A percentile compares a stretch with the other conserved stretches of the same genome.
phyloP scores from a whole-genome alignment of 2,888 invertebrate species.

The Yponomeuta cagnagella region DNA sequence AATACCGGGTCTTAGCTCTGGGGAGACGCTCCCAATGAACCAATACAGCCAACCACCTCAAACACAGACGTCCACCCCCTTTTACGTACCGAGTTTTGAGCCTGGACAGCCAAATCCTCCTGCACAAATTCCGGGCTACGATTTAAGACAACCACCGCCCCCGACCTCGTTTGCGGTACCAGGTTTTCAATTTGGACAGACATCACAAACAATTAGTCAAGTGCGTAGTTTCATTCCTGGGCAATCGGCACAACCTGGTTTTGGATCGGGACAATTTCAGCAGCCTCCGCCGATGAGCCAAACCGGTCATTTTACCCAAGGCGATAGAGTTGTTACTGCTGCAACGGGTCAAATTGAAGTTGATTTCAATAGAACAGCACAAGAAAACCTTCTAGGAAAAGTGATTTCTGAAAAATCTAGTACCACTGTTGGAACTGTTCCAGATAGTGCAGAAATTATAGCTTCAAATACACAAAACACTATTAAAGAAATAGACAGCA shows the following conservation, averaged over 20 bases:
- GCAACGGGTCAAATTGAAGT: background rate
- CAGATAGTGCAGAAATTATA: background rate
- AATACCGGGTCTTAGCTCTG: constrained; percentile 80
- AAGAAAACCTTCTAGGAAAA: background rate
- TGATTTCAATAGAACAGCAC: background rate
- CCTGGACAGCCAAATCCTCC: background rate
- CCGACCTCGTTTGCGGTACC: background rate
- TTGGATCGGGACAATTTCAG: background rate
- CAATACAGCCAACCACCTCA: background rate
- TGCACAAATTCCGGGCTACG: background rate
- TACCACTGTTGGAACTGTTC: background rate
- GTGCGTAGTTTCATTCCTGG: background rate
- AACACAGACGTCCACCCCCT: background rate
- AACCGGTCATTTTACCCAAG: background rate
- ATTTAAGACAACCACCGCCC: background rate
- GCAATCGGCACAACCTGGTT: background rate
- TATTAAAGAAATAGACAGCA: background rate
- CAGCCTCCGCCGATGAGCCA: background rate
- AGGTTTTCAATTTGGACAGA: background rate
- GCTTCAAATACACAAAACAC: background rate
- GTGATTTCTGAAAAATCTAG: background rate
- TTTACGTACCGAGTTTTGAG: background rate
- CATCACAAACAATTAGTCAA: background rate
- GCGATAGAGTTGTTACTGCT: background rate
- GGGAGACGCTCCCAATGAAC: background rate